Evolutionary conservation across 2,113 vertebrate genomes (phyloP).

Genomic region (Cavia aperea): DNA sequence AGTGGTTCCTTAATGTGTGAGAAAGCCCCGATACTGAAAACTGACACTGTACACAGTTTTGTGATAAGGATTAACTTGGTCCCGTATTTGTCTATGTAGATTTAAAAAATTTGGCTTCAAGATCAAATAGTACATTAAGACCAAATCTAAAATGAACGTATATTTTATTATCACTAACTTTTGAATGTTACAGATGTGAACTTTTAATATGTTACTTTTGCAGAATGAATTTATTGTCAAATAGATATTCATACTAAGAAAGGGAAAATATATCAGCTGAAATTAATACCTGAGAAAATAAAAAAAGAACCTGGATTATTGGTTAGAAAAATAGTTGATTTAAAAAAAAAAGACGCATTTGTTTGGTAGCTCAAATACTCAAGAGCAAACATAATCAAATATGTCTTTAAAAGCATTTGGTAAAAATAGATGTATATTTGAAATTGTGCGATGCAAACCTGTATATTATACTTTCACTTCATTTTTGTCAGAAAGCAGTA

Average conservation of each 20-base stretch:
- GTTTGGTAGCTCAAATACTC: not conserved
- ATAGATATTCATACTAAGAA: slow-evolving; percentile 59
- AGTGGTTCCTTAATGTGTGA: not conserved
- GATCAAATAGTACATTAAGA: slow-evolving; percentile 55
- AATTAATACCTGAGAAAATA: slow-evolving; percentile 25
- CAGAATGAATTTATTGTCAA: slow-evolving; percentile 64
- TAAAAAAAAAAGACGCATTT: not conserved
- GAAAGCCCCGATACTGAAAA: not conserved
- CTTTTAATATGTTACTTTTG: slow-evolving; percentile 65
- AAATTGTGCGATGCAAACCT: not conserved
- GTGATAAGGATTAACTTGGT: not conserved
- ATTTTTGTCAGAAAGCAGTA: not conserved
- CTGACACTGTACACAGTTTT: not conserved
- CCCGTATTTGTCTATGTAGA: slow-evolving; percentile 60
- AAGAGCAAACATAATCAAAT: slow-evolving; percentile 1
- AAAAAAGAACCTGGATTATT: slow-evolving; percentile 1
- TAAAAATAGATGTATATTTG: not conserved
- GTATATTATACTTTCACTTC: slow-evolving; percentile 1
- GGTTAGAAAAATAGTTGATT: not conserved
- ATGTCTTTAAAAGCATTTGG: not conserved
- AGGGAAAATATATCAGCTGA: slow-evolving; percentile 37
- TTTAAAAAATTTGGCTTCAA: slow-evolving; percentile 50
- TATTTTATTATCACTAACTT: slow-evolving; percentile 70
- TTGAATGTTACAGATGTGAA: slow-evolving; percentile 67
- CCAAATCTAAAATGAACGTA: slow-evolving; percentile 51